phyloP scores from a whole-genome alignment of 2,797 vertebrate genomes.

The Sebastes vulpes region DNA sequence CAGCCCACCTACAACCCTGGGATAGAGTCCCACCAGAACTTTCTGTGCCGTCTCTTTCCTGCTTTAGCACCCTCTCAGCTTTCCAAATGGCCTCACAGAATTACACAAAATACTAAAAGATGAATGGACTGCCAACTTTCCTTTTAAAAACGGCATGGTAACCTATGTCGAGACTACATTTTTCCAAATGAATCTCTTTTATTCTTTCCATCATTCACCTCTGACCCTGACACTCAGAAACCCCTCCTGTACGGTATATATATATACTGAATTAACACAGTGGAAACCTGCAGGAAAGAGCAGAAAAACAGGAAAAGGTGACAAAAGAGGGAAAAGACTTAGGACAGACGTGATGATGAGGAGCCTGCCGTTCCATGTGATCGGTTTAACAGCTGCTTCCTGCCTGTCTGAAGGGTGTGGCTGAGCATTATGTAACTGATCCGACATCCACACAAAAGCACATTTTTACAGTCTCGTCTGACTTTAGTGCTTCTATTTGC shows the following conservation, averaged over 20 bases:
- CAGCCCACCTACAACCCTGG: constrained; percentile 9
- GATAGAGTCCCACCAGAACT: constrained; percentile 13
- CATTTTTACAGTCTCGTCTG: background rate
- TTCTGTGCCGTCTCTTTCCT: background rate
- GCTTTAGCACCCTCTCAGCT: background rate
- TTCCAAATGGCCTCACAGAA: constrained; percentile 14
- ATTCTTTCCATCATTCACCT: constrained; percentile 15
- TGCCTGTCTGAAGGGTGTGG: constrained; percentile 49
- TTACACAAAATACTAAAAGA: constrained; percentile 9
- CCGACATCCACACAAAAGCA: constrained; percentile 21
- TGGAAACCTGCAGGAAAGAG: constrained; percentile 35
- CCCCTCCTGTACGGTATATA: background rate
- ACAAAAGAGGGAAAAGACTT: constrained; percentile 64
- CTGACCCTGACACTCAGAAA: background rate
- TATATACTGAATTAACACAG: background rate
- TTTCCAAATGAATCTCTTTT: constrained; percentile 20
- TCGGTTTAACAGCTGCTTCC: constrained; percentile 65
- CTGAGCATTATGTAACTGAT: constrained; percentile 38
- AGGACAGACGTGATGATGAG: constrained; percentile 37
- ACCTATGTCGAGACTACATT: background rate
- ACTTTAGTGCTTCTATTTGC: background rate
- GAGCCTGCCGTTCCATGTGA: constrained; percentile 25
- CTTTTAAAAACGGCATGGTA: background rate
- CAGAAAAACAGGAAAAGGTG: constrained; percentile 74
- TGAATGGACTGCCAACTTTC: constrained; percentile 25